Conservation (phyloP, 2,113 vertebrate species). For the Poicephalus gulielmi region DNA sequence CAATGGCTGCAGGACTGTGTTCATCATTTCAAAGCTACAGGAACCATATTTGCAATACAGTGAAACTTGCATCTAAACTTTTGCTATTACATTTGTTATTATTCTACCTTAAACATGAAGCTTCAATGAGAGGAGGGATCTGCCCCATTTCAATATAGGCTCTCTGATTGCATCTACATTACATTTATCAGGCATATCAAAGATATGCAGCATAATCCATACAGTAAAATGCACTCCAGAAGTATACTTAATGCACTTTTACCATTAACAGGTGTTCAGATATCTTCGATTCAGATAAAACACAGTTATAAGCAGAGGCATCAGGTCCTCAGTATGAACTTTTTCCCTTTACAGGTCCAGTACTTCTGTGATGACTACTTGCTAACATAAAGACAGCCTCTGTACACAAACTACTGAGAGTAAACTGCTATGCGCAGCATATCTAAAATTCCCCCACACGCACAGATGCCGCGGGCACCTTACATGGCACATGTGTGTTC, state of each 20-base stretch:
- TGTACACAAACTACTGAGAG: background rate
- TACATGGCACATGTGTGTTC: fast-evolving
- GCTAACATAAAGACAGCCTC: background rate
- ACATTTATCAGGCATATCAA: background rate
- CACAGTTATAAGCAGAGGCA: background rate
- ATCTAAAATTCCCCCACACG: background rate
- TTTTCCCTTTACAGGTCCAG: background rate
- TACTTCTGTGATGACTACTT: background rate
- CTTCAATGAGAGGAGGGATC: background rate
- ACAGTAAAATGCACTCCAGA: background rate
- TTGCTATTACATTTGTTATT: background rate
- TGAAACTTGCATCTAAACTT: background rate
- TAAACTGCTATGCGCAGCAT: fast-evolving
- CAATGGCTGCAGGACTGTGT: background rate
- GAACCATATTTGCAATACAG: background rate
- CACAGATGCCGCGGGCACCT: background rate
- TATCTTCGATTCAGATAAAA: background rate
- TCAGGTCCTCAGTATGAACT: background rate
- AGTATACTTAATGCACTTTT: background rate
- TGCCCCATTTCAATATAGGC: background rate
- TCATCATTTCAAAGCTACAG: background rate
- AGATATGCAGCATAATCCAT: background rate
- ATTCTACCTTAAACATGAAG: background rate
- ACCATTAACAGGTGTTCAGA: background rate
- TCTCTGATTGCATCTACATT: background rate